Percentiles rank a stretch among this genome's conserved stretches.
phyloP scores from a whole-genome alignment of 2,797 vertebrate genomes.

The Menidia menidia region DNA sequence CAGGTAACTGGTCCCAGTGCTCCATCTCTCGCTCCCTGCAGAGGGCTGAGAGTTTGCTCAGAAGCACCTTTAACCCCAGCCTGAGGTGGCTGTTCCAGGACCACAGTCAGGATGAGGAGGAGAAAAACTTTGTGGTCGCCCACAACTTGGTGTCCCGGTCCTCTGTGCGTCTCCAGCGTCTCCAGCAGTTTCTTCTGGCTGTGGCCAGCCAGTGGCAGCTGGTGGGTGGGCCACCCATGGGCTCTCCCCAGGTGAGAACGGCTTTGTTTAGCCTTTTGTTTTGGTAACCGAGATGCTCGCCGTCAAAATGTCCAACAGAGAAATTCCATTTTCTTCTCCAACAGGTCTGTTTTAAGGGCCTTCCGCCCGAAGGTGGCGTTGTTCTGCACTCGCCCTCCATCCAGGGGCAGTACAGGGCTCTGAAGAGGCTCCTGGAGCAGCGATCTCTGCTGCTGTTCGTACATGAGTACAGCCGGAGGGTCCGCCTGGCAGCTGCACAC shows the following conservation, averaged over 20 bases:
- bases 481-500: slow-evolving; percentile 51
- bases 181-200: slow-evolving; percentile 69
- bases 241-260: slow-evolving; percentile 40
- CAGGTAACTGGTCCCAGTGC: slow-evolving; percentile 61
- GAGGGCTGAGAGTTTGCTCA: slow-evolving; percentile 68
- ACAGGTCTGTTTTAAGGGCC: slow-evolving; percentile 50
- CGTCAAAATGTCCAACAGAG: no score
- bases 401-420: slow-evolving; percentile 61
- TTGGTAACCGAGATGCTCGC: no score
- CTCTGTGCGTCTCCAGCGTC: slow-evolving; percentile 62
- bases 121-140: slow-evolving; percentile 64
- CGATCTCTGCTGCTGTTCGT: slow-evolving; percentile 76
- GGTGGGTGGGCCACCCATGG: slow-evolving; percentile 22
- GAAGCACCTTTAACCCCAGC: slow-evolving; percentile 68
- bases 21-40: slow-evolving; percentile 69
- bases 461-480: slow-evolving; percentile 74
- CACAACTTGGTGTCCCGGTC: slow-evolving; percentile 71
- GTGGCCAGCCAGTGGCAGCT: slow-evolving; percentile 67
- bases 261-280: no score
- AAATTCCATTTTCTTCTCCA: neutral
- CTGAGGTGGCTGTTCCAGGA: slow-evolving; percentile 66
- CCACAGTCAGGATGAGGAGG: slow-evolving; percentile 54
- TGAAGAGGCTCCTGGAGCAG: slow-evolving; percentile 76
- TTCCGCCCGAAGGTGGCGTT: slow-evolving; percentile 47
- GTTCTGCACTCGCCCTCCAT: slow-evolving; percentile 52